These are phyloP conservation scores for Tetraneura akinire DNA, from an alignment of 1,140 invertebrate species.

Conservation along the genomic window DNA sequence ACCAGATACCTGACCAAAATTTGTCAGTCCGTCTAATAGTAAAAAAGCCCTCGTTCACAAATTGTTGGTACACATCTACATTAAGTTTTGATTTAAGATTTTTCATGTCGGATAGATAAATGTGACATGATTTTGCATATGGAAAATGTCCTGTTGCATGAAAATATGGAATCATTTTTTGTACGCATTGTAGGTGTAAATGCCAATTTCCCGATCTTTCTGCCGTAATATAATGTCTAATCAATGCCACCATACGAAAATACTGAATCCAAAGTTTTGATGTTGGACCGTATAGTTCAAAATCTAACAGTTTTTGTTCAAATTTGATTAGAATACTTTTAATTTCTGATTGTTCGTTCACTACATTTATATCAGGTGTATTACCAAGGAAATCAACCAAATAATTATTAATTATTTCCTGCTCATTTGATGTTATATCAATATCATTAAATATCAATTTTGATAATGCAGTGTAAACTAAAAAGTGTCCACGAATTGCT, in stretches of 20 bases:
- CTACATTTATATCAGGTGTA: background rate
- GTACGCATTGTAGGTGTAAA: background rate
- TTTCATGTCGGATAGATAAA: background rate
- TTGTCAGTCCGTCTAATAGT: background rate
- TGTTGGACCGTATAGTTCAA: background rate
- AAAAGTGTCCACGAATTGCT: background rate
- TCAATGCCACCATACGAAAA: background rate
- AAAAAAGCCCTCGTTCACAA: background rate
- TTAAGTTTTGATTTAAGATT: background rate
- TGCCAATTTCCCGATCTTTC: background rate
- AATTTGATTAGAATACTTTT: background rate
- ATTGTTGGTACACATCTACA: background rate
- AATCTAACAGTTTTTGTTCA: background rate
- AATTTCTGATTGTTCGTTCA: background rate
- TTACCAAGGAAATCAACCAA: background rate
- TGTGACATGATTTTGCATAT: background rate
- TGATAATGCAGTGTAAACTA: background rate
- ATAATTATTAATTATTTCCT: background rate
- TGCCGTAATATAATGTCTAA: background rate
- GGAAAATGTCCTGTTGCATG: background rate
- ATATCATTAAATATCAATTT: background rate
- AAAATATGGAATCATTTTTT: background rate
- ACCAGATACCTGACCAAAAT: constrained; percentile 52
- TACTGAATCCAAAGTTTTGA: background rate
- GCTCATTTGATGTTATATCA: background rate